Evolutionary conservation across 2,797 vertebrate genomes (phyloP), one percentile per base, ranked within the genome.

Genomic region (Diceros bicornis): DNA sequence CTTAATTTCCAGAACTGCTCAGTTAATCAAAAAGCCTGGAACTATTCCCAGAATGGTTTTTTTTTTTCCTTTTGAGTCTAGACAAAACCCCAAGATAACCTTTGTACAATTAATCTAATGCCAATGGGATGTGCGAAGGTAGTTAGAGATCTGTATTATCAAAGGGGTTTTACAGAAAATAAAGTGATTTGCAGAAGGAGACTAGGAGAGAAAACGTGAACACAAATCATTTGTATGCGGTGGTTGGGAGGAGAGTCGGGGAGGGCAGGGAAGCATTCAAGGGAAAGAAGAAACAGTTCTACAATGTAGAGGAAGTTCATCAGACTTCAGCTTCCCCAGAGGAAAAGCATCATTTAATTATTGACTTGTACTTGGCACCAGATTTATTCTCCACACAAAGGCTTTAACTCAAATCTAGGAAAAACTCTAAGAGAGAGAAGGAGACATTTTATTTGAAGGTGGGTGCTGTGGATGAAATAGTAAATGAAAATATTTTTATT

Each of bases 21-120:
- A 95, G 55, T 97, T 97, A 97, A 97, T 61, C 96, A 94, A 89
- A 94, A 97, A 95, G 69, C 21, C 66, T 97, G 78, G 94, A 96
- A 61, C 97, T 85, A 85, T 75, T 98, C 96, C 95, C 93, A 4
- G 97, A 55, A 61, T 59, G 44, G 34, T 75, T 41, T n/a, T 68
- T 72, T 72, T 89, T 87, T 47, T 18, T 89, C 37, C 55, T 61
- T 61, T 61, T 1, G 89, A 72, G 82, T 81, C 72, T 92, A 97
- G 94, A 84, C 91, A 89, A 93, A 97, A 64, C 25, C 50, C 20
- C 37, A 85, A 96, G 94, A 96, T 96, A 97, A 96, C 57, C 77
- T 59, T 69, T 95, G 44, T 61, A 57, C 57, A 69, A 89, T 1
- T 94, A 72, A 79, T 61, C 68, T 83, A 82, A 50, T 4, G 52